These are phyloP conservation scores for Tarsius wallacei DNA, from an alignment of 2,797 vertebrate genomes.

Conservation along the genomic window DNA sequence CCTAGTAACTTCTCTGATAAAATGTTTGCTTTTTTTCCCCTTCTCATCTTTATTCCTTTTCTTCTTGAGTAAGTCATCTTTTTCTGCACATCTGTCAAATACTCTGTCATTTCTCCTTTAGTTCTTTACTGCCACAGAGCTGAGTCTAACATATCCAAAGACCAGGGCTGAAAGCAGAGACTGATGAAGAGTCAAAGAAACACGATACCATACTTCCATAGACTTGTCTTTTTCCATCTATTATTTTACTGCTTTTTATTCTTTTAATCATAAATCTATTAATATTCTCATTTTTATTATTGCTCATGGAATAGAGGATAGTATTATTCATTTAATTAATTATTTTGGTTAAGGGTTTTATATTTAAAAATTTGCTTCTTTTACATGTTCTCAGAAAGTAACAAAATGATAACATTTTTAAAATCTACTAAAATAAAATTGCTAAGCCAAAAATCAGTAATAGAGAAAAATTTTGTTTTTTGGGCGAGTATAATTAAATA, in stretches of 20 bases:
- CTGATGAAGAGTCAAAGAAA: conserved; percentile 66
- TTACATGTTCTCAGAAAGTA: background rate
- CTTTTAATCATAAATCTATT: background rate
- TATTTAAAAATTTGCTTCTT: background rate
- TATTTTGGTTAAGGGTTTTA: conserved; percentile 1
- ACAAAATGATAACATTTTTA: background rate
- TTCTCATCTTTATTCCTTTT: conserved; percentile 49
- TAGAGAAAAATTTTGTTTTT: background rate
- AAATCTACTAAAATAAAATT: conserved; percentile 33
- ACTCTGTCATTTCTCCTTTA: conserved; percentile 38
- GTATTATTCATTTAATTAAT: background rate
- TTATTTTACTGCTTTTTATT: conserved; percentile 43
- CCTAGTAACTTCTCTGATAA: conserved; percentile 12
- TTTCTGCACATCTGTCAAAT: conserved; percentile 51
- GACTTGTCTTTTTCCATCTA: conserved; percentile 23
- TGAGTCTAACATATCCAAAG: conserved; percentile 52
- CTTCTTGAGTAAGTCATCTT: background rate
- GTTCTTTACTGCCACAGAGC: conserved; percentile 20
- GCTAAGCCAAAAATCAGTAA: background rate
- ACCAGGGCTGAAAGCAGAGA: conserved; percentile 27
- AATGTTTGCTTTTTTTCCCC: background rate
- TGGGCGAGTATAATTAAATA: conserved; percentile 8
- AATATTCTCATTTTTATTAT: background rate
- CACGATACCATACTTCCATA: conserved; percentile 47
- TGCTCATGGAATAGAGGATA: background rate